Evolutionary conservation across 2,888 invertebrate species (phyloP).

Genomic region (Cataglyphis cursor): DNA sequence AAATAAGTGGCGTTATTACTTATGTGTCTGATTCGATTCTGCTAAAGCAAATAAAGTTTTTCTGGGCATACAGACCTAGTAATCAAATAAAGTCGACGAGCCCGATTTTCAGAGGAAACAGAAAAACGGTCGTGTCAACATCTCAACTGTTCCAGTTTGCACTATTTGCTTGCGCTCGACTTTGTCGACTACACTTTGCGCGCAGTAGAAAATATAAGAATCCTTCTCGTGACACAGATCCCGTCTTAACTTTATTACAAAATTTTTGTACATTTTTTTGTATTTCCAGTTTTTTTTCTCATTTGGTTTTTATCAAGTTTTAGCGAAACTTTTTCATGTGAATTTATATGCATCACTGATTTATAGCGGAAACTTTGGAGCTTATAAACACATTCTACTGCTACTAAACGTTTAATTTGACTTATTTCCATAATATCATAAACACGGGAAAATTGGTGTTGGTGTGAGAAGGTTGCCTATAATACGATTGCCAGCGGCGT

Average conservation of each 20-base stretch:
- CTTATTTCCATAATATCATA: slow-evolving; percentile 32
- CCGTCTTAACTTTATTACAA: slow-evolving; percentile 30
- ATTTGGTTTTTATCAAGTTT: slow-evolving; percentile 1
- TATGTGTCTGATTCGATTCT: slow-evolving; percentile 17
- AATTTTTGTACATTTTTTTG: background rate
- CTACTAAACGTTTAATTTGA: slow-evolving; percentile 29
- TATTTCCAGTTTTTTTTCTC: background rate
- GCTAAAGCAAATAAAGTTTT: slow-evolving; percentile 22
- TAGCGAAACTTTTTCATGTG: slow-evolving; percentile 5
- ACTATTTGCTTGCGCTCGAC: slow-evolving; percentile 44
- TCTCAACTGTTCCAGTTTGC: slow-evolving; percentile 39
- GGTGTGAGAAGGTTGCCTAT: background rate
- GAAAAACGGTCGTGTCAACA: slow-evolving; percentile 51
- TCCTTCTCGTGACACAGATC: slow-evolving; percentile 26
- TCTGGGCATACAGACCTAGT: slow-evolving; percentile 32
- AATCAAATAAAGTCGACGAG: slow-evolving; percentile 52
- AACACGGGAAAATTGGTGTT: background rate
- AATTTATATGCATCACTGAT: slow-evolving; percentile 37
- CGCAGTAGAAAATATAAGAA: slow-evolving; percentile 16
- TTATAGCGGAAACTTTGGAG: slow-evolving; percentile 17
- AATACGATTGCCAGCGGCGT: background rate
- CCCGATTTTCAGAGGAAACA: slow-evolving; percentile 22
- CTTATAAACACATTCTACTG: slow-evolving; percentile 29
- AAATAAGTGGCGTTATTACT: slow-evolving; percentile 32
- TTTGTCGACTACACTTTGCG: background rate